phyloP scores from a whole-genome alignment of 1,140 invertebrate species.

The Harpegnathos saltator region DNA sequence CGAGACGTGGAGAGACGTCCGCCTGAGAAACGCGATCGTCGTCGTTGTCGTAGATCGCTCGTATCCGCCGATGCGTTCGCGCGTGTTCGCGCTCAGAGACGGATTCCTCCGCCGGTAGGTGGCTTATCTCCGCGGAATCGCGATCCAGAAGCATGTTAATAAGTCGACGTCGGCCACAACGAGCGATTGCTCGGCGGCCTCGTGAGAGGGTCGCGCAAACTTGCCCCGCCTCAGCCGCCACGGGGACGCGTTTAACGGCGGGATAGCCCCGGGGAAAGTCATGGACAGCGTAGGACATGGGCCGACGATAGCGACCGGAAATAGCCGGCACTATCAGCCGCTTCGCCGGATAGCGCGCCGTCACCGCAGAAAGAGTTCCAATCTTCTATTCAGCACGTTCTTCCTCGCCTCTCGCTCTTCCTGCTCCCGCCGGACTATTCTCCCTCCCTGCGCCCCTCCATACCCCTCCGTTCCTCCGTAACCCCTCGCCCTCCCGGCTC shows the following conservation, averaged over 20 bases:
- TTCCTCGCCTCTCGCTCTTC: slow-evolving; percentile 60
- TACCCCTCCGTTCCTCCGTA: slow-evolving; percentile 37
- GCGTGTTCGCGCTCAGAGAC: not conserved
- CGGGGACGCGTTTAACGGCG: too few relatives aligned
- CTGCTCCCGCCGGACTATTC: slow-evolving; percentile 13
- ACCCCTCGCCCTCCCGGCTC: slow-evolving; percentile 45
- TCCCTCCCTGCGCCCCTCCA: slow-evolving; percentile 13
- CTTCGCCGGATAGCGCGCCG: slow-evolving; percentile 83
- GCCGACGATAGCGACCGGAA: slow-evolving; percentile 83
- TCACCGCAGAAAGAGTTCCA: slow-evolving; percentile 85
- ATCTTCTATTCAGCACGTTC: slow-evolving; percentile 84
- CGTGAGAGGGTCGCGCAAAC: too few relatives aligned
- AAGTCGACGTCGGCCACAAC: too few relatives aligned
- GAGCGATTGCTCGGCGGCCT: too few relatives aligned
- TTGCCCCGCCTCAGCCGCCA: too few relatives aligned
- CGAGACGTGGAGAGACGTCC: slow-evolving; percentile 37
- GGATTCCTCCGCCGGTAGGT: too few relatives aligned
- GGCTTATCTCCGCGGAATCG: not conserved
- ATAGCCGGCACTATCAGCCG: slow-evolving; percentile 85
- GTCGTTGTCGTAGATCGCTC: not conserved
- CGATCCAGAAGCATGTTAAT: too few relatives aligned
- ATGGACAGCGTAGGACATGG: slow-evolving; percentile 45
- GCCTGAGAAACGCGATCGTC: not conserved
- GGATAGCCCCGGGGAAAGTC: too few relatives aligned
- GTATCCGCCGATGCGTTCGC: slow-evolving; percentile 1